Evolutionary conservation across 2,888 invertebrate species (phyloP), one percentile per base, ranked within the genome.

Genomic region (Drosophila glabriapex): DNA sequence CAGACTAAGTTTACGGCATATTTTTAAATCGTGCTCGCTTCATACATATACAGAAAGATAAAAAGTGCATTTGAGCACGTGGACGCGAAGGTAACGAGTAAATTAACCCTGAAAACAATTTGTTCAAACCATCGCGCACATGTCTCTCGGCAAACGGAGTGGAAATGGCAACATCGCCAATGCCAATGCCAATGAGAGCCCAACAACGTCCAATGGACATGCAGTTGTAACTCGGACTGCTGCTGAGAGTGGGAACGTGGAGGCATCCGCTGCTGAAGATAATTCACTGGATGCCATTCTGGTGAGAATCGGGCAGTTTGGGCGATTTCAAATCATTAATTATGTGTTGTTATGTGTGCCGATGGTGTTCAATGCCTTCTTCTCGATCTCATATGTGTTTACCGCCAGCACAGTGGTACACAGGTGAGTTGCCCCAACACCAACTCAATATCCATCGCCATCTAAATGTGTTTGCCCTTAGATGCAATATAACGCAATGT

Each of bases 321-420:
- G 96, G 16, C 94, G 94, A 67, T 96, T 95, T 92, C 96, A 96
- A 93, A 92, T 95, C 28, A 91, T 94, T 54, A 95, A 95, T 81
- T 95, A 95, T 78, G 83, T 94, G 41, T 91, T 96, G 59, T 94
- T 96, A 16, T 94, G 95, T 69, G 69, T 96, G 14, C 95, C 96
- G 7, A 94, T 96, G 74, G 93, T 96, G 22, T 95, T 96, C 91
- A 95, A 96, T 4, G 95, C 95, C 0, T 95, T 95, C 76, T 95
- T 95, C 81, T 94, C 95, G 88, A 94, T 95, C 82, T 95, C 95
- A 61, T 97, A 95, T 88, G 95, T 96, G 67, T 97, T 97, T 92
- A 95, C 96, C 0, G 95, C 96, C 4, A 95, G 95, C 73, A 94
- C 95, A 68, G 93, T 96, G 35, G 95, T 95, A 22, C 95, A 96